Base-by-base conservation (phyloP, 2,797 vertebrate genomes). In the Taeniopygia guttata region DNA sequence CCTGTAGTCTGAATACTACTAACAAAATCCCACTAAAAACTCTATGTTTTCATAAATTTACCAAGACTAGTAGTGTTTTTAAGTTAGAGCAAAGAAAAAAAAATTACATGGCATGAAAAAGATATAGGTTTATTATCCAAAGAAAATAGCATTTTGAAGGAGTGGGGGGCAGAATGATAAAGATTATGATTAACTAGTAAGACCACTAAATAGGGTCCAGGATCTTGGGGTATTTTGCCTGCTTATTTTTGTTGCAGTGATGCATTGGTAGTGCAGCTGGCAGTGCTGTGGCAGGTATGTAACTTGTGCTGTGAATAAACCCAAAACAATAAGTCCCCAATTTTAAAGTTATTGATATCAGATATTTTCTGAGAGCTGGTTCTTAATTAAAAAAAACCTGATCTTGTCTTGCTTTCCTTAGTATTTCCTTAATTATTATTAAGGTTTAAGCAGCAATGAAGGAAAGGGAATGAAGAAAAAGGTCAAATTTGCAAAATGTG, bases 61-160 rank as follows among this genome's bases (percentile, higher is more conserved):
- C 20, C 7, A 49, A 34, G 17, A 26, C 22, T 21, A 36, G 8
- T 15, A 51, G 14, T 26, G 38, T 73, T 87, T 64, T 55, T 40
- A 46, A 85, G n/a, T 23, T 45, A 54, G 15, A 56, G 46, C 29
- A 80, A 69, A 84, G 17, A 45, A 77, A 60, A 49, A 43, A 43
- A 55, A 17, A 12, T 7, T 4, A 67, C 23, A 27, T 6, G 17
- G 3, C 14, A 10, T 16, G 54, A 74, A 75, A 60, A 1, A 2
- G 0, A 0, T 13, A 5, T 0, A n/a, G 19, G 5, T 87, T 70
- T 40, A n/a, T 51, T 54, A 46, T 40, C 49, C 34, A 49, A 15
- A 69, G 60, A 51, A 75, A 72, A 45, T 2, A 51, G 21, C 4
- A 9, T 36, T 81, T 40, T 26, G 67, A 60, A 62, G 27, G 59